Evolutionary conservation across 2,888 invertebrate species (phyloP), one percentile per base, ranked within the genome.

Genomic region (Carpatolechia fugitivella): DNA sequence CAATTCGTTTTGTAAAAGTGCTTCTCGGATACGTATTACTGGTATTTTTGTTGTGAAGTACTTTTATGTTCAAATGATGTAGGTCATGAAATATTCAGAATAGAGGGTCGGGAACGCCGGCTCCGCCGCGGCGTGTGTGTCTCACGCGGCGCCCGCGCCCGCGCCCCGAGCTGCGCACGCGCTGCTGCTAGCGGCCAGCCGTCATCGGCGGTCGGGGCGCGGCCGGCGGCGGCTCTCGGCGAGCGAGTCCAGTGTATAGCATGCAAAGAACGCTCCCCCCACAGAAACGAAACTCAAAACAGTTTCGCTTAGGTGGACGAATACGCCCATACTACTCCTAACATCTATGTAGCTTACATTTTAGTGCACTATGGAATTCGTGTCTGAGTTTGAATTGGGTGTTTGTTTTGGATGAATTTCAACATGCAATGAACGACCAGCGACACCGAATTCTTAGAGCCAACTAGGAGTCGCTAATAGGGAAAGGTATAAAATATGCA

Each of bases 401-500:
- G 10, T 73, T 73, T 76, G 78, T 81, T 70, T 74, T 81, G 73
- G 73, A 84, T 85, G 85, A 78, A 72, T 73, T 71, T 63, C 67
- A 76, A 76, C 89, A 89, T 89, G 89, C 89, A 88, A 85, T 86
- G 81, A 66, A 76, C 73, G 78, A 74, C 70, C 77, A 80, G 86
- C 81, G 82, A 87, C 82, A 85, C 78, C 84, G 70, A 74, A 78
- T 80, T 80, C 69, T 75, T 78, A 81, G 58, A 54, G 81, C 78
- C 80, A 80, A 76, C 78, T 14, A 79, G 78, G 74, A 81, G 80
- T 85, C 85, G 82, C 85, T 83, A 85, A 82, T 76, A 85, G 89
- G 90, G 90, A 90, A 90, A 90, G 90, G 90, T 90, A 90, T 90
- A 89, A 89, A 90, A 89, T 89, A 90, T 88, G 88, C 83, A 83